Conservation (phyloP, 64 coral and sea anemone genomes). For the Trachythela sp. region DNA sequence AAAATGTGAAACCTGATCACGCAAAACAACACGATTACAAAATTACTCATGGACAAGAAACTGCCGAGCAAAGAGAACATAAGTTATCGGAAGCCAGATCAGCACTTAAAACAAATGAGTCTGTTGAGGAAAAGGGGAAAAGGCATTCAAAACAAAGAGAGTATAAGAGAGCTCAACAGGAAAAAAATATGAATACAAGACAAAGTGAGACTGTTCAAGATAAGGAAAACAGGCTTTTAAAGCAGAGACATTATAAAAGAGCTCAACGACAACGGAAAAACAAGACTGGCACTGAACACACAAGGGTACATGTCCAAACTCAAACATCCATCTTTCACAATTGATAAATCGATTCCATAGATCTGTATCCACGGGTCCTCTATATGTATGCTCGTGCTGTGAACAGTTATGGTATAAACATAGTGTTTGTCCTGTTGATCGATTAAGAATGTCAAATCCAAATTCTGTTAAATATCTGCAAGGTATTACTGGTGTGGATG, state of each 20-base stretch:
- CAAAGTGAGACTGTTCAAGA: too few relatives aligned
- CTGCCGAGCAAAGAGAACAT: background rate
- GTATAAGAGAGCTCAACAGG: too few relatives aligned
- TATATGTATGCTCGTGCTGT: background rate
- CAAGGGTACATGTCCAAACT: too few relatives aligned
- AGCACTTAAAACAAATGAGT: background rate
- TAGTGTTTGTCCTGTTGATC: background rate
- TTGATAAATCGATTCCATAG: background rate
- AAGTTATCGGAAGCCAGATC: background rate
- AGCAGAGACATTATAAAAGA: too few relatives aligned
- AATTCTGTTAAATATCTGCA: background rate
- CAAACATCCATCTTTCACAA: too few relatives aligned
- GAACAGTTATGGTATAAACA: constrained; percentile 17
- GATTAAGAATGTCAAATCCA: background rate
- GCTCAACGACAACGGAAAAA: too few relatives aligned
- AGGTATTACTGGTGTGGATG: background rate
- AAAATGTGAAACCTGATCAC: background rate
- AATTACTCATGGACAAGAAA: background rate
- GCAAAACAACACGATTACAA: background rate
- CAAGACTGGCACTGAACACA: too few relatives aligned
- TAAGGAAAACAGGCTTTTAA: too few relatives aligned
- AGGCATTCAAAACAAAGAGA: too few relatives aligned
- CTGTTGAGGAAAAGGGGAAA: too few relatives aligned
- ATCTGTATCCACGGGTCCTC: background rate
- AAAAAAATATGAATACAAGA: too few relatives aligned